Evolutionary conservation across 1,140 invertebrate species (phyloP), one percentile per base, ranked within the genome.

Genomic region (Microplitis mediator): DNA sequence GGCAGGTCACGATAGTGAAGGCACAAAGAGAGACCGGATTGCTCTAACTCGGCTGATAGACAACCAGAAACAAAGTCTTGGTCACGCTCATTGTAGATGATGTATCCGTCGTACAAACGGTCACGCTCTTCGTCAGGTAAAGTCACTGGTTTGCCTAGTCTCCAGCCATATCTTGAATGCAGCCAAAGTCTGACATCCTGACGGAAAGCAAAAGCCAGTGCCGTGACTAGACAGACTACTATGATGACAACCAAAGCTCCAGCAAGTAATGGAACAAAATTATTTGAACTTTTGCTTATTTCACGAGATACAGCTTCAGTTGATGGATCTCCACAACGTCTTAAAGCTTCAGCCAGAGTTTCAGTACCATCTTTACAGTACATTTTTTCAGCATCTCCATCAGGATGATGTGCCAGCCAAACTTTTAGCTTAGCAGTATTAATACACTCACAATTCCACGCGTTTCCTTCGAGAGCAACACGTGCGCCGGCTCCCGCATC

Each of bases 371-470:
- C 92, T 3, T 87, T 84, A 74, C 91, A 92, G 62, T 92, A 88
- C 84, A 92, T 92, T 75, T 91, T 89, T 58, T 89, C 89, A 31
- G 89, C 82, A 73, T 92, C 95, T 72, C 90, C 92, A 1, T 90
- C 39, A 45, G 39, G 88, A 81, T 93, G 92, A 62, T 89, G 89
- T 71, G 89, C 89, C 63, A 96, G 85, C 91, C 95, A 97, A 65
- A 89, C 89, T 72, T 93, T 89, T 74, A 95, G 92, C 77, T 92
- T 90, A 2, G 90, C 90, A 66, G 95, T 86, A 80, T 95, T 96
- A 62, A 90, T 88, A 87, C 96, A 97, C 75, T 97, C 94, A 84
- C 96, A 97, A 71, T 93, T 94, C 95, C 95, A 97, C 14, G 93
- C 91, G 86, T 97, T 98, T 31, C 93, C 91, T 51, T 93, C 91